phyloP scores from a whole-genome alignment of 2,797 vertebrate genomes.

The Falco peregrinus region DNA sequence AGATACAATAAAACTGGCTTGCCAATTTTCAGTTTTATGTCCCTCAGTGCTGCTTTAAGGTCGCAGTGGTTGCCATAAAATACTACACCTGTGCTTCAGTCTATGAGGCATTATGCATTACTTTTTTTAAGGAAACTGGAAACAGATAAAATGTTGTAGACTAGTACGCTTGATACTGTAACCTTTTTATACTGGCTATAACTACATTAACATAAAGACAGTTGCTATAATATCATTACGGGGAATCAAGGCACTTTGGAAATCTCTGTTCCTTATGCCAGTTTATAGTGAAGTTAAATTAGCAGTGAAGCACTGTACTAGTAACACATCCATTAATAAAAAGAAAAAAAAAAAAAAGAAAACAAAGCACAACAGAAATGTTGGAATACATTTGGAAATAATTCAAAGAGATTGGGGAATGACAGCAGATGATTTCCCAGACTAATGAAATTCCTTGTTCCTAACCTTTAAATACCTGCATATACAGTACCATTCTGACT shows the following conservation, averaged over 20 bases:
- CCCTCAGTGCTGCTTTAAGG: conserved; percentile 23
- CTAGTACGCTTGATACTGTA: neutral
- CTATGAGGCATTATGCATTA: conserved; percentile 28
- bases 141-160: conserved; percentile 53
- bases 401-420: conserved; percentile 15
- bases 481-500: conserved; percentile 3
- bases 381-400: conserved; percentile 17
- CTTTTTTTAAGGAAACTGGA: conserved; percentile 57
- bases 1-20: neutral
- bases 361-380: neutral
- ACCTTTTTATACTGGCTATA: conserved; percentile 19
- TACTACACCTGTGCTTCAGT: conserved; percentile 24
- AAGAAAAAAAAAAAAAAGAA: neutral
- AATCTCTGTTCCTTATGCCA: neutral
- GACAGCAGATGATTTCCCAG: conserved; percentile 28
- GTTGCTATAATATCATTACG: conserved; percentile 1
- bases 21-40: conserved; percentile 17
- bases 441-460: conserved; percentile 32
- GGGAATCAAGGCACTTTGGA: neutral
- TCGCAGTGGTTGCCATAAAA: conserved; percentile 49
- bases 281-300: neutral
- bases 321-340: neutral
- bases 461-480: neutral
- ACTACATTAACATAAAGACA: conserved; percentile 17
- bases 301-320: neutral